Evolutionary conservation across 37 sponge, comb jelly and placozoan species (phyloP).

Genomic region (Ianthella basta): DNA sequence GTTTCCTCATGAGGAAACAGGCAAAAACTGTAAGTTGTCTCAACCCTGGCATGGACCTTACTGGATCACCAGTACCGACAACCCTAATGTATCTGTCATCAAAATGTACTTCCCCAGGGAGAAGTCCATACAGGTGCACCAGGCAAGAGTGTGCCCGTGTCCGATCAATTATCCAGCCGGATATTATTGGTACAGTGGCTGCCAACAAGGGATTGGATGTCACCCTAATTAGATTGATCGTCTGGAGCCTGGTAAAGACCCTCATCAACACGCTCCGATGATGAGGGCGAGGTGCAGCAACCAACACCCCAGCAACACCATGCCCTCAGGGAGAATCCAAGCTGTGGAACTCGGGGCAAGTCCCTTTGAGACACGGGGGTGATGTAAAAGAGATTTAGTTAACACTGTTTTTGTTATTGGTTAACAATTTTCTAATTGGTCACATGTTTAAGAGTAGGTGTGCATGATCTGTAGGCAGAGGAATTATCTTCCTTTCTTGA

Average conservation of each 20-base stretch:
- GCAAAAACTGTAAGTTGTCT: conserved; percentile 28
- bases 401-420: too few relatives aligned
- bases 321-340: not conserved
- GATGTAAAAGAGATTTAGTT: conserved; percentile 11
- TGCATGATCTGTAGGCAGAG: too few relatives aligned
- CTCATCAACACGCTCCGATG: not conserved
- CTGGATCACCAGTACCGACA: conserved; percentile 4
- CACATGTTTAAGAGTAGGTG: too few relatives aligned
- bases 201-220: not conserved
- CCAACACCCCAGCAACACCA: not conserved
- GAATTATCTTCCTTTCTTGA: too few relatives aligned
- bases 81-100: conserved; percentile 32
- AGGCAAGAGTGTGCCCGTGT: conserved; percentile 40
- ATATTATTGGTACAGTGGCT: conserved; percentile 58
- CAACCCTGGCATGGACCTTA: conserved; percentile 67
- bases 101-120: conserved; percentile 57
- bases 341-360: not conserved
- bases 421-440: too few relatives aligned
- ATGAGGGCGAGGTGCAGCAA: not conserved
- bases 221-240: conserved; percentile 12
- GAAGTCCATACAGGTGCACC: conserved; percentile 40
- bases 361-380: not conserved
- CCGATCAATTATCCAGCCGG: conserved; percentile 49
- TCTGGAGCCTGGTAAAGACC: not conserved
- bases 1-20: conserved; percentile 51